phyloP scores from a whole-genome alignment of 2,797 vertebrate species.

The Rhinatrema bivittatum region DNA sequence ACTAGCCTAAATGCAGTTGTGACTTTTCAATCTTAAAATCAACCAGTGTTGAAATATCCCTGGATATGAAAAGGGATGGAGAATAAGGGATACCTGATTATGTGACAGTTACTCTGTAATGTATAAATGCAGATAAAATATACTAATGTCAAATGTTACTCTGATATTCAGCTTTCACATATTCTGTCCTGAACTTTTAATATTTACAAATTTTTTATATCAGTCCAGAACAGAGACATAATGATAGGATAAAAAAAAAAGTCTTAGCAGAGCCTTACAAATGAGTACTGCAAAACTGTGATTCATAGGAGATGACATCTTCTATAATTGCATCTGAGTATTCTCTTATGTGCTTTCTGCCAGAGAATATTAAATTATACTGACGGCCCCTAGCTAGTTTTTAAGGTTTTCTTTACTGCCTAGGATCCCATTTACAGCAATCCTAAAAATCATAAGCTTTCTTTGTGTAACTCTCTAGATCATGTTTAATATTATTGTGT shows the following conservation, averaged over 20 bases:
- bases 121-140: too few species aligned
- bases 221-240: conserved; percentile 1
- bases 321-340: conserved; percentile 36
- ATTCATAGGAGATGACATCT: conserved; percentile 31
- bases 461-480: conserved; percentile 27
- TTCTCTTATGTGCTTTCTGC: conserved; percentile 31
- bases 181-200: conserved; percentile 11
- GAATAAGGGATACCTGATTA: too few species aligned
- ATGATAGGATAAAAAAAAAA: neutral
- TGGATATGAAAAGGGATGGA: too few species aligned
- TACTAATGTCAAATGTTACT: conserved; percentile 18
- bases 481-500: conserved; percentile 22
- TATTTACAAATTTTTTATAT: conserved; percentile 9
- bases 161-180: conserved; percentile 2
- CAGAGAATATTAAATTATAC: conserved; percentile 42
- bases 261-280: conserved; percentile 22
- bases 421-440: conserved; percentile 28
- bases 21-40: too few species aligned
- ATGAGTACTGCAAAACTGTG: conserved; percentile 26
- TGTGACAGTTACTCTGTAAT: too few species aligned
- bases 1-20: too few species aligned
- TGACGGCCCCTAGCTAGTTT: conserved; percentile 18
- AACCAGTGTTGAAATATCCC: too few species aligned
- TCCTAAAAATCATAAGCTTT: conserved; percentile 31
- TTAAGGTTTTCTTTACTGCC: conserved; percentile 23